A percentile compares a stretch with the other conserved stretches of the same genome.
These are phyloP conservation scores for Poecilia velifera DNA, from an alignment of 2,797 vertebrate species.

Conservation along the genomic window DNA sequence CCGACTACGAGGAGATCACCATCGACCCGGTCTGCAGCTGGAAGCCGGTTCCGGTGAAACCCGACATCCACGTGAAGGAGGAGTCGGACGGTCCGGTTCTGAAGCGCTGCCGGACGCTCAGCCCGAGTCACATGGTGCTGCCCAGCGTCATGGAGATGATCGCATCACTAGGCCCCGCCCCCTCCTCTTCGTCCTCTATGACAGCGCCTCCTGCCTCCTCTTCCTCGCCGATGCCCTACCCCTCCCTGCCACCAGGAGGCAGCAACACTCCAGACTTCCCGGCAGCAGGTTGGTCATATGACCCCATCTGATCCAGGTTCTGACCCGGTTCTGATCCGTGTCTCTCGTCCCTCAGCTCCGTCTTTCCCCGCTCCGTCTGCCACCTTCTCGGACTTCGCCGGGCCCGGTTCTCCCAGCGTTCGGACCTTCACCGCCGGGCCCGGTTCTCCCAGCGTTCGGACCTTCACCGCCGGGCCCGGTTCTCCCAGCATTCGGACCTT, in stretches of 20 bases:
- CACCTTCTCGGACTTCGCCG: constrained; percentile 84
- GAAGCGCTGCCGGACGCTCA: constrained; percentile 91
- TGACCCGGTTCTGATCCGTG: neutral
- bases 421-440: constrained; percentile 80
- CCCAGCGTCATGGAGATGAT: constrained; percentile 97
- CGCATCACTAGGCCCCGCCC: constrained; percentile 86
- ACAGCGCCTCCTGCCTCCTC: constrained; percentile 69
- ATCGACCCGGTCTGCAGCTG: constrained; percentile 94
- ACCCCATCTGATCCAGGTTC: neutral
- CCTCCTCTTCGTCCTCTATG: constrained; percentile 65
- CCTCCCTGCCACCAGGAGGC: constrained; percentile 65
- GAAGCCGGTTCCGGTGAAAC: constrained; percentile 92
- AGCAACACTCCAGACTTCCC: constrained; percentile 77
- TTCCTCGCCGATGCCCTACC: constrained; percentile 80
- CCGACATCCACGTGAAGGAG: constrained; percentile 90
- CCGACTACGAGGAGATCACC: constrained; percentile 93
- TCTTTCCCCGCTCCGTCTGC: constrained; percentile 79
- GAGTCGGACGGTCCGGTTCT: constrained; percentile 87
- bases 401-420: constrained; percentile 74
- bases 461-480: constrained; percentile 78
- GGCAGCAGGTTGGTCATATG: constrained; percentile 60
- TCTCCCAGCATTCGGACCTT: constrained; percentile 86
- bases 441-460: constrained; percentile 82
- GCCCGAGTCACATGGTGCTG: constrained; percentile 91
- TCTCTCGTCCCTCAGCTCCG: constrained; percentile 75